phyloP scores from a whole-genome alignment of 2,797 vertebrate genomes.

The Pseudopleuronectes americanus region DNA sequence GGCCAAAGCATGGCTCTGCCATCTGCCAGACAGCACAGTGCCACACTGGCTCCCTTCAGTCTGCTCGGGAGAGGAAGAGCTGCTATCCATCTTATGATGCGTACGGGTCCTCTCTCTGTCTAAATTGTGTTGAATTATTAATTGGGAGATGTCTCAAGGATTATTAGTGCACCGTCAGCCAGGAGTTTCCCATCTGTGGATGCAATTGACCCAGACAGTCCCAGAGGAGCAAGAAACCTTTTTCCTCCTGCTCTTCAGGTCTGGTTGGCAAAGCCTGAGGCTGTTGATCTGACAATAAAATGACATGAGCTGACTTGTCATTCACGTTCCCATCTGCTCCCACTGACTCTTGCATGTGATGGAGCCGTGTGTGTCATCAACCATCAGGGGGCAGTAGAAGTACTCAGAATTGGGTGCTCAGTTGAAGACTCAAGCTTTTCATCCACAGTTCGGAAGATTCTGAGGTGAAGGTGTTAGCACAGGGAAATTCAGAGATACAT shows the following conservation, averaged over 20 bases:
- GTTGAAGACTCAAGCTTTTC: background rate
- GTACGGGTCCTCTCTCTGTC: slow-evolving; percentile 2
- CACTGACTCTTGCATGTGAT: background rate
- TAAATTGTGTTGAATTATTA: slow-evolving; percentile 61
- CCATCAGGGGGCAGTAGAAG: slow-evolving; percentile 75
- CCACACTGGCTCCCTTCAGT: slow-evolving; percentile 44
- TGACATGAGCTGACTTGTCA: slow-evolving; percentile 41
- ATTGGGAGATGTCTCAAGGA: slow-evolving; percentile 45
- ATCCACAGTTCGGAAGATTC: background rate
- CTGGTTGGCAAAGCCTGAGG: slow-evolving; percentile 12
- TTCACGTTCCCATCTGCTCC: slow-evolving; percentile 16
- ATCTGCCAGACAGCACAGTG: slow-evolving; percentile 64
- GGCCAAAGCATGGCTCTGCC: slow-evolving; percentile 62
- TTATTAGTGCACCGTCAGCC: slow-evolving; percentile 35
- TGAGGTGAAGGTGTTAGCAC: background rate
- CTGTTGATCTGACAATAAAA: slow-evolving; percentile 25
- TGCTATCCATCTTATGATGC: slow-evolving; percentile 42
- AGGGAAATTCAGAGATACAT: background rate
- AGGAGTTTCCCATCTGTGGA: slow-evolving; percentile 57
- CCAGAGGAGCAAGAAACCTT: slow-evolving; percentile 12
- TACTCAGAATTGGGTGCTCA: slow-evolving; percentile 11
- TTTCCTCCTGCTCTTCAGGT: background rate
- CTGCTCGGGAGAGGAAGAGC: slow-evolving; percentile 41
- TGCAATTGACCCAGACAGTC: slow-evolving; percentile 29
- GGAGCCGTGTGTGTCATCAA: background rate